Base-by-base conservation (phyloP, 2,888 invertebrate species). In the Salticus scenicus region DNA sequence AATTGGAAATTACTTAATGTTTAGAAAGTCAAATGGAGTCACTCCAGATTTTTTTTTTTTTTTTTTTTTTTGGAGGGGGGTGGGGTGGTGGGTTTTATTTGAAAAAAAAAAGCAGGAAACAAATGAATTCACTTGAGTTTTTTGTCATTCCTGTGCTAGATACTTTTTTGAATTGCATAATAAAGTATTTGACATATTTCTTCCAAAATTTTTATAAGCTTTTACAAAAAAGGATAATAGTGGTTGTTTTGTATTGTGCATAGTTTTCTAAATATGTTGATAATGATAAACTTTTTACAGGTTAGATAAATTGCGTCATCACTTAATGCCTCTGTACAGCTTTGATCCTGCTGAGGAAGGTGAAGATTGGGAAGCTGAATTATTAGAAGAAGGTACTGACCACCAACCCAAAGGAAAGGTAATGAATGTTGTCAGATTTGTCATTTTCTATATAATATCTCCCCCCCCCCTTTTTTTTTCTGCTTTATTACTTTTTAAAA, bases 281-380 rank as follows among this genome's bases (percentile, higher is more conserved):
- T 7, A 93, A 93, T 20, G 30, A 42, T 93, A 88, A 91, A 27
- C 90, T 91, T 33, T 89, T 88, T 75, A 10, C 28, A 86, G 93
- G 89, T 90, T 94, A 88, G 93, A 94, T 88, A 92, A 92, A 87
- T 90, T 94, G 47, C 92, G 94, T 67, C 93, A 94, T 89, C 93
- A 94, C 89, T 91, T 94, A 64, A 93, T 94, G 92, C 94, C 94
- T 20, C 91, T 94, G 89, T 94, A 94, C 90, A 94, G 94, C 89
- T 94, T 94, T 90, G 94, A 94, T 89, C 93, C 93, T 30, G 93
- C 93, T n/a, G 94, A 94, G 89, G 93, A 93, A 88, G 93, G 93
- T 33, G 94, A 94, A 89, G 94, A 94, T 89, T 94, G 94, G 94
- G 94, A 94, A 90, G 93, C 94, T 8, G 93, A 93, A 89, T 90